These are phyloP conservation scores for Sebastes schlegelii DNA, from an alignment of 2,113 vertebrate genomes.

Conservation along the genomic window DNA sequence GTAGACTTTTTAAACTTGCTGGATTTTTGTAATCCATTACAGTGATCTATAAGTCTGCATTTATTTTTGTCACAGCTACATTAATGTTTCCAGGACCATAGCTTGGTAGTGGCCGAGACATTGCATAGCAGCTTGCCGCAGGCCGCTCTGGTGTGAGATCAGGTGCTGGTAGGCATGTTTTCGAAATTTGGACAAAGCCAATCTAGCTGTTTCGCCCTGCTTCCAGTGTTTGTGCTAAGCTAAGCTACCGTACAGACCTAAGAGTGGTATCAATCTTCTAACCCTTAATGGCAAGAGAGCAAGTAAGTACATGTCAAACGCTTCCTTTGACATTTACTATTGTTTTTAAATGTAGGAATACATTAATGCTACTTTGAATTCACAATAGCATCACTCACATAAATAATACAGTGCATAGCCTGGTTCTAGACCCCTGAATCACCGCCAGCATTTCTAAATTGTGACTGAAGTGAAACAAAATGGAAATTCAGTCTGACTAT, in stretches of 20 bases:
- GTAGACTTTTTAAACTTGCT: no score
- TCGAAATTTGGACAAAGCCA: background rate
- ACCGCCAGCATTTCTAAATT: background rate
- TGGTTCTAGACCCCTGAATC: background rate
- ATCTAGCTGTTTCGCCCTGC: background rate
- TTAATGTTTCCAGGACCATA: background rate
- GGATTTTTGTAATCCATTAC: background rate
- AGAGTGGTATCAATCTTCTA: background rate
- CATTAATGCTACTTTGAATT: background rate
- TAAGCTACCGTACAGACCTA: background rate
- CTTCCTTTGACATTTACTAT: background rate
- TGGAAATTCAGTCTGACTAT: background rate
- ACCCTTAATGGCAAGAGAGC: background rate
- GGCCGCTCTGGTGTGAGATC: no score
- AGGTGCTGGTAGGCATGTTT: background rate
- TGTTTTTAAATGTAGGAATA: background rate
- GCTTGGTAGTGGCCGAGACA: no score
- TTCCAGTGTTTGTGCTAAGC: background rate
- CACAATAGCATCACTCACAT: background rate
- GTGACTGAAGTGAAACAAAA: background rate
- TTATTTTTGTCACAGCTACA: background rate
- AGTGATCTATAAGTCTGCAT: background rate
- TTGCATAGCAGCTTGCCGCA: no score
- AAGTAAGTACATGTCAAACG: background rate
- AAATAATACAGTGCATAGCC: background rate